Conservation (phyloP, 2,888 invertebrate genomes). For the Neocrepidodera transversa region DNA sequence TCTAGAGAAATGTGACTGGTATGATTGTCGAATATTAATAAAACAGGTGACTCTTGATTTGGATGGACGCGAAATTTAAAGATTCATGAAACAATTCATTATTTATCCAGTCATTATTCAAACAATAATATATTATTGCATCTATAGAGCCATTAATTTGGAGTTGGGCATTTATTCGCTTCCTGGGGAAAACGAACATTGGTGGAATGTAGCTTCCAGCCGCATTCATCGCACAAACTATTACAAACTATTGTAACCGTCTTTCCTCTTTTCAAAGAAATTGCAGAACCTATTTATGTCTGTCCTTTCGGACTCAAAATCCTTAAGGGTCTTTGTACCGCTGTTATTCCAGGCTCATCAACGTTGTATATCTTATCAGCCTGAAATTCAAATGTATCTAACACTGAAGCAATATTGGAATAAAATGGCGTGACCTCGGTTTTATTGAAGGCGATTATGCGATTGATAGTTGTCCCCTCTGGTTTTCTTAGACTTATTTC, state of each 20-base stretch:
- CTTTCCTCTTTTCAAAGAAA: slow-evolving; percentile 16
- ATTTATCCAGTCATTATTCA: slow-evolving; percentile 45
- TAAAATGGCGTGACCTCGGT: slow-evolving; percentile 41
- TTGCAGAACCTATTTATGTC: slow-evolving; percentile 1
- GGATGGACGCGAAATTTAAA: slow-evolving; percentile 29
- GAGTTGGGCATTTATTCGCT: slow-evolving; percentile 55
- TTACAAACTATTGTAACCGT: slow-evolving; percentile 37
- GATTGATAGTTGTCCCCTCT: slow-evolving; percentile 39
- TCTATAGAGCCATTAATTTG: slow-evolving; percentile 56
- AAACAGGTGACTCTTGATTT: not conserved
- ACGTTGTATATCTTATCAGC: slow-evolving; percentile 40
- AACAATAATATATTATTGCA: slow-evolving; percentile 49
- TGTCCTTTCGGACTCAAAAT: slow-evolving; percentile 23
- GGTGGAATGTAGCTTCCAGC: slow-evolving; percentile 57
- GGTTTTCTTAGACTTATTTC: slow-evolving; percentile 35
- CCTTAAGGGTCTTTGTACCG: slow-evolving; percentile 41
- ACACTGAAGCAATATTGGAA: slow-evolving; percentile 37
- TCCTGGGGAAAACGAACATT: slow-evolving; percentile 60
- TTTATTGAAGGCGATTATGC: slow-evolving; percentile 45
- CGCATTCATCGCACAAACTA: slow-evolving; percentile 58
- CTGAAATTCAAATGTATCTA: slow-evolving; percentile 26
- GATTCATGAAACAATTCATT: slow-evolving; percentile 41
- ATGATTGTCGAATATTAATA: slow-evolving; percentile 29
- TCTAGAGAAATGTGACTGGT: slow-evolving; percentile 26
- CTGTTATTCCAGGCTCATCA: slow-evolving; percentile 45